Conservation (phyloP, 2,797 vertebrate genomes). For the Gambusia yucatana region DNA sequence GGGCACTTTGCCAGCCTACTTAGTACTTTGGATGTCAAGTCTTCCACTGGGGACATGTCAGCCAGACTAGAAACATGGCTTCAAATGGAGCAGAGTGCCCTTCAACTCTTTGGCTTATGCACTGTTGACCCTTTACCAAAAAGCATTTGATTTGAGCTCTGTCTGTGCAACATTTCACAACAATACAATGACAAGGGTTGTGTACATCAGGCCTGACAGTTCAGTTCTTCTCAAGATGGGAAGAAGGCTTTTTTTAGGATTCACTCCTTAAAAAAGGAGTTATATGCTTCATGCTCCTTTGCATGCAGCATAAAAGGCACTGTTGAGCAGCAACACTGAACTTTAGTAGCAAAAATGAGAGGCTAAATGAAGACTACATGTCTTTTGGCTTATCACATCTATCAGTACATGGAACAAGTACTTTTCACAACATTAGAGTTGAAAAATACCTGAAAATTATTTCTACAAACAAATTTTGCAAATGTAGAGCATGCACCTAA, state of each 20-base stretch:
- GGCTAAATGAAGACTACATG: slow-evolving; percentile 75
- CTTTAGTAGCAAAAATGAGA: slow-evolving; percentile 67
- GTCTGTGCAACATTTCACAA: slow-evolving; percentile 59
- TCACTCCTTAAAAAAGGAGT: background rate
- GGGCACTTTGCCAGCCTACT: slow-evolving; percentile 71
- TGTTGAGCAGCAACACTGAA: slow-evolving; percentile 49
- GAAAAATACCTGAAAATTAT: background rate
- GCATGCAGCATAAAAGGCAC: slow-evolving; percentile 71
- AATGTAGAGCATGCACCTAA: background rate
- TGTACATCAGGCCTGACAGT: slow-evolving; percentile 60
- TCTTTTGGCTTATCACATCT: background rate
- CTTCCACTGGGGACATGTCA: slow-evolving; percentile 71
- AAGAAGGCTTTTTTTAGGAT: slow-evolving; percentile 67
- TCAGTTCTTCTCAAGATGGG: slow-evolving; percentile 68
- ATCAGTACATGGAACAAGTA: background rate
- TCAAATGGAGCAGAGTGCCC: slow-evolving; percentile 55
- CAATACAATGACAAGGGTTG: slow-evolving; percentile 60
- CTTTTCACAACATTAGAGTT: background rate
- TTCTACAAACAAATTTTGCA: background rate
- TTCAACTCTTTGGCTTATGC: slow-evolving; percentile 64
- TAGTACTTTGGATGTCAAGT: slow-evolving; percentile 70
- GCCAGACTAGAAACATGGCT: slow-evolving; percentile 64
- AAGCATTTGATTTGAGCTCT: slow-evolving; percentile 53
- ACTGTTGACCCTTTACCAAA: slow-evolving; percentile 55
- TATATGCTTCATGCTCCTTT: slow-evolving; percentile 45